Evolutionary conservation across 2,888 invertebrate species (phyloP), one percentile per base, ranked within the genome.

Genomic region (Acronicta aceris): DNA sequence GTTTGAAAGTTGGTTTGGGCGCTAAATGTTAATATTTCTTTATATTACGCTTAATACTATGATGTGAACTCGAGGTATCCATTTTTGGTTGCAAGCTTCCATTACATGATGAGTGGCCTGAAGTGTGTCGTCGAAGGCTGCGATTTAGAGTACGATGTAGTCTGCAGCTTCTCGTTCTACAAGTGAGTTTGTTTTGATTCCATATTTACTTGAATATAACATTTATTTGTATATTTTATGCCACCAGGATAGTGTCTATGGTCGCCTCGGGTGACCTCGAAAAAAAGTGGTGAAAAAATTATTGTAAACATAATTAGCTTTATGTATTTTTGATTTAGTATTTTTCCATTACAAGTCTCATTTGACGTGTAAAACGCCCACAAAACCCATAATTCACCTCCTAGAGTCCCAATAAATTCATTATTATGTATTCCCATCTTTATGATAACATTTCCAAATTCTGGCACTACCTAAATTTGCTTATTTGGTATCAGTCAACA

Each of bases 1-100:
- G 94, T 93, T 93, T 93, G 93, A 92, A 93, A 94, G 92, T 90
- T 91, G 89, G 91, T 92, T 93, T 93, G 86, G 88, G 92, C 91
- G 91, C 93, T 93, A 93, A 93, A 91, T 89, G 87, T 84, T 87
- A 87, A 83, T 89, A 89, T 88, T 88, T 88, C 84, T 82, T 76
- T 84, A 88, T 81, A 86, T 81, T 79, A 68, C 70, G 74, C 79
- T 80, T 78, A 75, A 77, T 86, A 87, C 76, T 79, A 93, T 81
- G 85, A 94, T 94, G 94, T 94, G 93, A 94, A 81, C 81, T 81
- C 79, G 81, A 73, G 85, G 86, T 82, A 83, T 84, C 88, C 89
- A 85, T 89, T 86, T 87, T 90, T 84, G 89, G 90, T 89, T 82
- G 73, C 79, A 83, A 84, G 81, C 85, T 76, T 72, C 72, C 59